These are phyloP conservation scores for Calypte anna DNA, from an alignment of 2,113 vertebrate species.

Conservation along the genomic window DNA sequence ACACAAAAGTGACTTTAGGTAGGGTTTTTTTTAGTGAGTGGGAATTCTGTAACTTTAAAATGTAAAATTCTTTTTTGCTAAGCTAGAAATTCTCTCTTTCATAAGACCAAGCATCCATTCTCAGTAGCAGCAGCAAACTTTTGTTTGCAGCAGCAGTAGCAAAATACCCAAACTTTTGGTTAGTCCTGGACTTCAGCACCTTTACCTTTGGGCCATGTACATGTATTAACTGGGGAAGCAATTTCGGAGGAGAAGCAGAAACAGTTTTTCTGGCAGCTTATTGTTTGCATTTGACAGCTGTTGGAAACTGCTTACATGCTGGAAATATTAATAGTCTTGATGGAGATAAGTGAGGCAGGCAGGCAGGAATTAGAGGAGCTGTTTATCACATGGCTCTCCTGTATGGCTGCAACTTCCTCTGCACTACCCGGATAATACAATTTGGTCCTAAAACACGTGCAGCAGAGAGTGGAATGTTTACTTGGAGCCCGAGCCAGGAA, in stretches of 20 bases:
- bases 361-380: background rate
- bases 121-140: background rate
- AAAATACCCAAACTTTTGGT: background rate
- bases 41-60: background rate
- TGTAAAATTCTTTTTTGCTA: background rate
- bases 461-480: background rate
- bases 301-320: slow-evolving; percentile 28
- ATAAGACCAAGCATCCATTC: background rate
- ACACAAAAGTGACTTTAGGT: background rate
- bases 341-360: slow-evolving; percentile 11
- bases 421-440: background rate
- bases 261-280: background rate
- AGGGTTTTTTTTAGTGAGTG: background rate
- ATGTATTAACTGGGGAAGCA: background rate
- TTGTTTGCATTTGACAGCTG: slow-evolving; percentile 20
- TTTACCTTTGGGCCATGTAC: background rate
- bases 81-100: background rate
- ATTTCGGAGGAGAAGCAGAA: background rate
- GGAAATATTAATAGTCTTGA: slow-evolving; percentile 19
- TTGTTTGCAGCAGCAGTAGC: too few species aligned
- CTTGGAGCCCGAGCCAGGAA: background rate
- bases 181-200: background rate
- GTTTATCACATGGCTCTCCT: background rate
- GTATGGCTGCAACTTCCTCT: background rate
- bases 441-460: background rate